Conservation (phyloP, 1,140 invertebrate genomes). For the Hylyphantes graminicola region DNA sequence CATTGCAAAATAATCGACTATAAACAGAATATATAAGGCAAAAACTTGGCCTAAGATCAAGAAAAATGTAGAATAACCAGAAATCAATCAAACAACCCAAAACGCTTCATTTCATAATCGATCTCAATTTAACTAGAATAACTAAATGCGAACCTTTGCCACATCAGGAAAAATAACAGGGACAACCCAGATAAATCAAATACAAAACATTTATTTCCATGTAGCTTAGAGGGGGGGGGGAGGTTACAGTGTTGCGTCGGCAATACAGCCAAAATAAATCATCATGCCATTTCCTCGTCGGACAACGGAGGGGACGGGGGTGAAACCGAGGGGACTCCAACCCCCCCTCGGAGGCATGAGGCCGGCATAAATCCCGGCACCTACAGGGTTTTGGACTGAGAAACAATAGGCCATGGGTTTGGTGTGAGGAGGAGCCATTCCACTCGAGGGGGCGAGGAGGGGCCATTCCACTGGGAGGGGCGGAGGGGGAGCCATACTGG, state of each 20-base stretch:
- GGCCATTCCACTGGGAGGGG: not conserved
- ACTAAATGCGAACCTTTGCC: not conserved
- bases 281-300: not conserved
- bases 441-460: conserved; percentile 5
- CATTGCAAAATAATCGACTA: too few species aligned
- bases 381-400: not conserved
- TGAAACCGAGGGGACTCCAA: conserved; percentile 41
- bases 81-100: not conserved
- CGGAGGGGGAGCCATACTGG: conserved; percentile 2
- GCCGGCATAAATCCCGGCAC: conserved; percentile 5
- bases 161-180: not conserved
- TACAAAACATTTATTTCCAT: not conserved
- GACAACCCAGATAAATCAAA: not conserved
- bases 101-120: not conserved
- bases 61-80: not conserved
- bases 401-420: not conserved
- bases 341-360: not conserved
- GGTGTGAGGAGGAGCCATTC: not conserved
- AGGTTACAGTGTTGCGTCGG: not conserved
- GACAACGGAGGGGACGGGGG: conserved; percentile 43
- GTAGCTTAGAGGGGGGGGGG: too few species aligned
- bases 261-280: not conserved
- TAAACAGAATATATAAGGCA: too few species aligned
- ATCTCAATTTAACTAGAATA: not conserved
- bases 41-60: too few species aligned